Conservation (phyloP, 1,140 invertebrate genomes). For the Cryptotermes secundus region DNA sequence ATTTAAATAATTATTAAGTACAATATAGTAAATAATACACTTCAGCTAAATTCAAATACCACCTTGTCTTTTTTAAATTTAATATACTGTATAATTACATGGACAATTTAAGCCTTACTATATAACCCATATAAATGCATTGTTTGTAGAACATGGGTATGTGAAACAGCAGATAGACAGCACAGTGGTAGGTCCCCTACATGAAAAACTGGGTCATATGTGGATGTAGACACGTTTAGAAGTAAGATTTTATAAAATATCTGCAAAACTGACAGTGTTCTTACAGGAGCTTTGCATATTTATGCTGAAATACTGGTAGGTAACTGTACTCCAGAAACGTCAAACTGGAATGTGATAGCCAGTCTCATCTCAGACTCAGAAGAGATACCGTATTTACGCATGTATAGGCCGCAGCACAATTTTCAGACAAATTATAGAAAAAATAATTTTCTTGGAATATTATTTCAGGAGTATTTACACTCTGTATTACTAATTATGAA, state of each 20-base stretch:
- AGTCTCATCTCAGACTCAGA: no score
- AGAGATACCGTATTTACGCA: no score
- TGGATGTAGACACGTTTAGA: neutral
- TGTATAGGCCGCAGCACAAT: no score
- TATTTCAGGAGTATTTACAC: no score
- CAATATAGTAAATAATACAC: slow-evolving; percentile 10
- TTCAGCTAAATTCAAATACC: neutral
- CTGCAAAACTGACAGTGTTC: neutral
- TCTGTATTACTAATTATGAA: no score
- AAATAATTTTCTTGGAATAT: no score
- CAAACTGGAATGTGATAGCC: neutral
- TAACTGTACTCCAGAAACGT: neutral
- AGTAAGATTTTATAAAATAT: neutral
- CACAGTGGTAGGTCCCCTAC: neutral
- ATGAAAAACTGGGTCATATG: neutral
- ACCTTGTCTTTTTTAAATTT: neutral
- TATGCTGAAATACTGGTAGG: neutral
- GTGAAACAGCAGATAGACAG: neutral
- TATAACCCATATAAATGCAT: neutral
- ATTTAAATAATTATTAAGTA: slow-evolving; percentile 17
- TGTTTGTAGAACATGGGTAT: neutral
- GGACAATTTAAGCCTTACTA: neutral
- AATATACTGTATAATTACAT: neutral
- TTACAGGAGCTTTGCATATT: neutral
- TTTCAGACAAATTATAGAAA: no score